Base-by-base conservation (phyloP, 2,888 invertebrate genomes). In the Ophion ellenae region DNA sequence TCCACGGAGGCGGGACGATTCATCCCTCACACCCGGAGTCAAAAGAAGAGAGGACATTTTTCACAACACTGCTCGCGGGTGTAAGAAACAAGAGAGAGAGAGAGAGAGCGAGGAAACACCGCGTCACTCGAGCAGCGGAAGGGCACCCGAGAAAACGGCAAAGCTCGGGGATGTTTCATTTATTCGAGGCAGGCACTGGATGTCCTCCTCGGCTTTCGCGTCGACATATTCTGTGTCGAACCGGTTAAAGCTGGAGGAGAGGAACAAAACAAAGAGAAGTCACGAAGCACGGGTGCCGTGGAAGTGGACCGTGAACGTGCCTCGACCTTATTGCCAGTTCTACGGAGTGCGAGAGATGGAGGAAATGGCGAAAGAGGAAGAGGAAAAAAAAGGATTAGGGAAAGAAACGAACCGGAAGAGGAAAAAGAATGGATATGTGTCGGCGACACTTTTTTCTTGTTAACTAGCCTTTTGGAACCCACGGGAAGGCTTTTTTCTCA, bases 151-250 rank as follows among this genome's bases (percentile, higher is more conserved):
- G 86, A 59, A 67, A 76, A 61, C 63, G 76, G 84, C 83, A 75
- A 77, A 83, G 81, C 85, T 76, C 77, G 59, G 79, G 69, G 85
- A 79, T 85, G 82, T 85, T 85, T 81, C 84, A 84, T 84, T 84
- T 86, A 87, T 87, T 87, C 85, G 78, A 83, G 45, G 85, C 87
- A 87, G 84, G 84, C 81, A 78, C 81, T 86, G 69, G 61, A 82
- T 45, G 66, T 80, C 79, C 76, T 79, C 53, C 70, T 64, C 20
- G 74, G 63, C 69, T 82, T 71, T 59, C 14, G 14, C 53, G 75
- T 32, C 75, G 40, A 53, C 47, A 79, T 76, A 3, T 53, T 53
- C 53, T 61, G 71, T 63, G 82, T 71, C 67, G 82, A 85, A 82
- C 64, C 75, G 71, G 66, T 71, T 79, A 71, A 76, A 82, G 66